phyloP scores from a whole-genome alignment of 1,140 invertebrate species.

The Bacillus rossius region DNA sequence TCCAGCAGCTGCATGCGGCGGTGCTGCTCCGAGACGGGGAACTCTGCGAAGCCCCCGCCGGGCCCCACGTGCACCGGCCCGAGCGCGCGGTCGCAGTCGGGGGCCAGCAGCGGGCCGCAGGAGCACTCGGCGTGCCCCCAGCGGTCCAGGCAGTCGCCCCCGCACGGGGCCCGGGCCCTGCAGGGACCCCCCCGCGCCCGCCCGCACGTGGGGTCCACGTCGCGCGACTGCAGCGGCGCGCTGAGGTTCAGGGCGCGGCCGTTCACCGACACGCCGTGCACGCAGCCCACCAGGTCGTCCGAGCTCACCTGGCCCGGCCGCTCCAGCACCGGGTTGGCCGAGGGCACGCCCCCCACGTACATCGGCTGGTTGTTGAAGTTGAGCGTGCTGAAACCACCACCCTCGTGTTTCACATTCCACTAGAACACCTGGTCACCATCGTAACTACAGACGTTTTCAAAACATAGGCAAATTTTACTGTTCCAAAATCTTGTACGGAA shows the following conservation, averaged over 20 bases:
- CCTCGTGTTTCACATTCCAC: background rate
- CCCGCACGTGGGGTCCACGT: constrained; percentile 69
- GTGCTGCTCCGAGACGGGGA: constrained; percentile 76
- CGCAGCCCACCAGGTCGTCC: constrained; percentile 89
- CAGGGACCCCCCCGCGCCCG: constrained; percentile 53
- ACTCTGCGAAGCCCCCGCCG: constrained; percentile 67
- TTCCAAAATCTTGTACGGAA: no score
- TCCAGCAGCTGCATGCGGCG: constrained; percentile 77
- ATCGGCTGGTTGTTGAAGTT: constrained; percentile 88
- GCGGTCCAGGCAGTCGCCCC: background rate
- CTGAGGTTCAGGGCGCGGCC: constrained; percentile 74
- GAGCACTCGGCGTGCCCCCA: constrained; percentile 3
- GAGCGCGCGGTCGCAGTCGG: constrained; percentile 71
- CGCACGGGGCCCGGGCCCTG: constrained; percentile 27
- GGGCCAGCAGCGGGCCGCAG: constrained; percentile 47
- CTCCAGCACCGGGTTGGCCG: constrained; percentile 78
- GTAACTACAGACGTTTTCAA: no score
- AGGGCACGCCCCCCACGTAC: constrained; percentile 75
- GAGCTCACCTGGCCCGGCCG: constrained; percentile 82
- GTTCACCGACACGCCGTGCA: constrained; percentile 85
- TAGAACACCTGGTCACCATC: no score
- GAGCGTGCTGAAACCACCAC: constrained; percentile 62
- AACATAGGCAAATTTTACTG: no score
- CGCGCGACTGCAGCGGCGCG: constrained; percentile 62
- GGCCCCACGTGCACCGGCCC: constrained; percentile 71